phyloP scores from a whole-genome alignment of 2,888 invertebrate species.

The Elegia similella region DNA sequence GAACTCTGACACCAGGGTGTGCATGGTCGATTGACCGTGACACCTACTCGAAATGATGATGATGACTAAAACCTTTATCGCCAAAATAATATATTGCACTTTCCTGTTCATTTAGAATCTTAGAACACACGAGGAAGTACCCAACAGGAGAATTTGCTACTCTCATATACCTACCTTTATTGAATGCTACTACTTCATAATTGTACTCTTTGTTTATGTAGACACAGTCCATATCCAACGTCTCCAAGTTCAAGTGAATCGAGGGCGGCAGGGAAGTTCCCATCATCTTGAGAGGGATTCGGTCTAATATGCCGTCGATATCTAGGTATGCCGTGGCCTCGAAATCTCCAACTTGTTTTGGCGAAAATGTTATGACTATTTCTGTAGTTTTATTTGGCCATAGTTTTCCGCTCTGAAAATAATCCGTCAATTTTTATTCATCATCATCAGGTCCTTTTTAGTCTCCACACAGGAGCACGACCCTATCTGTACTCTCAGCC shows the following conservation, averaged over 20 bases:
- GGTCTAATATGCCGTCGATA: constrained; percentile 76
- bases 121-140: no score
- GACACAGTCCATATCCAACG: constrained; percentile 79
- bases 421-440: constrained; percentile 6
- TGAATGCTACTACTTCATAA: constrained; percentile 82
- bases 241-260: constrained; percentile 78
- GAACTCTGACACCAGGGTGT: no score
- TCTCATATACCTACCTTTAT: constrained; percentile 62
- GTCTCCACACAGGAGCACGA: no score
- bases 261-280: constrained; percentile 82
- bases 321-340: constrained; percentile 80
- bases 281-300: constrained; percentile 73
- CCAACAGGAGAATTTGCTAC: no score
- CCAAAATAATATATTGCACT: no score
- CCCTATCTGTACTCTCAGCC: no score
- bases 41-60: no score
- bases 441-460: no score
- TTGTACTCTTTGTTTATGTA: constrained; percentile 81
- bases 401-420: constrained; percentile 78
- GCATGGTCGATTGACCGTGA: no score
- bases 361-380: constrained; percentile 79
- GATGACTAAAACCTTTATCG: no score
- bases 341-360: constrained; percentile 75
- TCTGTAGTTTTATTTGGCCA: constrained; percentile 80
- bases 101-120: no score